Conservation (phyloP, 2,888 invertebrate species). For the Conops quadrifasciatus region DNA sequence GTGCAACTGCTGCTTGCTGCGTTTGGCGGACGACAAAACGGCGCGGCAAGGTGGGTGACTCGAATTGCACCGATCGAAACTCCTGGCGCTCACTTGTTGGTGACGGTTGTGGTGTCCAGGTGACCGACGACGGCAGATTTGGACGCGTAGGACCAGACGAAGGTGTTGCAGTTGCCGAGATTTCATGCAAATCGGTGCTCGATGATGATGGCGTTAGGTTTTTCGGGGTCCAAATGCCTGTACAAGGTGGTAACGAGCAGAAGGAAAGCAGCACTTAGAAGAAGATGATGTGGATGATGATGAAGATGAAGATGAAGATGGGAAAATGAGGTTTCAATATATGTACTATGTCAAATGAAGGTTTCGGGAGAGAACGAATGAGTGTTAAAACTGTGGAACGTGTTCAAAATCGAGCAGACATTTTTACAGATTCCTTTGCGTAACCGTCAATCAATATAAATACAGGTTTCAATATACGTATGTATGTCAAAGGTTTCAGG, state of each 20-base stretch:
- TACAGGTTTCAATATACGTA: too few relatives aligned
- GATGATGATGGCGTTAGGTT: conserved; percentile 60
- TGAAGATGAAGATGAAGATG: background rate
- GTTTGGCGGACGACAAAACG: conserved; percentile 55
- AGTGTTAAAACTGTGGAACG: too few relatives aligned
- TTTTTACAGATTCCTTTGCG: too few relatives aligned
- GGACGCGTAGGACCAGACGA: conserved; percentile 41
- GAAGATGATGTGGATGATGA: conserved; percentile 17
- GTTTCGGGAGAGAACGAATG: too few relatives aligned
- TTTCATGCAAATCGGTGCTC: conserved; percentile 50
- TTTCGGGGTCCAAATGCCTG: conserved; percentile 63
- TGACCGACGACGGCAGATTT: conserved; percentile 68
- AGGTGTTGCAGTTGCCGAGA: conserved; percentile 44
- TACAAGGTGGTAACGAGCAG: conserved; percentile 4
- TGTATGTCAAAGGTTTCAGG: too few relatives aligned
- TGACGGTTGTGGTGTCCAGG: conserved; percentile 83
- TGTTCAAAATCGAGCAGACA: too few relatives aligned
- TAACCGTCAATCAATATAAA: too few relatives aligned
- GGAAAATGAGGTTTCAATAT: background rate
- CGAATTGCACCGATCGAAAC: conserved; percentile 81
- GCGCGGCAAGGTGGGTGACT: conserved; percentile 72
- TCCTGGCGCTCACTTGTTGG: conserved; percentile 74
- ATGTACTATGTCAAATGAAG: too few relatives aligned
- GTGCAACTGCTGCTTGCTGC: conserved; percentile 37
- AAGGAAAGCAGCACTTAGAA: conserved; percentile 29